A percentile compares a stretch with the other conserved stretches of the same genome.
These are phyloP conservation scores for Crocuta crocuta DNA, from an alignment of 2,113 vertebrate species.

Conservation along the genomic window DNA sequence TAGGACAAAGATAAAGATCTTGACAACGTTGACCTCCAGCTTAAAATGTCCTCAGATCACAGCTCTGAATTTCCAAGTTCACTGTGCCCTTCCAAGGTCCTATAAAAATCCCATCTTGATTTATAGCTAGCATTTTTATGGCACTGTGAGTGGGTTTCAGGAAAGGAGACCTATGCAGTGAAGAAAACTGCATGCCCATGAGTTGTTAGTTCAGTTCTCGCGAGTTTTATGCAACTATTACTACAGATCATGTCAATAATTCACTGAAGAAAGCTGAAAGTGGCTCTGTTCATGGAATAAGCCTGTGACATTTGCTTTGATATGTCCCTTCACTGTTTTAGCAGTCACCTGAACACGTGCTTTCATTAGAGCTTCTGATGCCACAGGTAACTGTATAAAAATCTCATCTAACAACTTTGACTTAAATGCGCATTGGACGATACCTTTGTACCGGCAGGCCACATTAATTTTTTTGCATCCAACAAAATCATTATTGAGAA, in stretches of 20 bases:
- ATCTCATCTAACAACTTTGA: slow-evolving; percentile 54
- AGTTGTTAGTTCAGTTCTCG: background rate
- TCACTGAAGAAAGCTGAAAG: background rate
- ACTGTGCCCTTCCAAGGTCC: background rate
- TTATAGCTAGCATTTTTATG: background rate
- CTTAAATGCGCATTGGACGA: slow-evolving; percentile 70
- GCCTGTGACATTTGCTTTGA: background rate
- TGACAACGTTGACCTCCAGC: background rate
- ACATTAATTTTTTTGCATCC: slow-evolving; percentile 78
- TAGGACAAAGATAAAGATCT: background rate
- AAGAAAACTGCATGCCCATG: background rate
- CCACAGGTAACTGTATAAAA: slow-evolving; percentile 67
- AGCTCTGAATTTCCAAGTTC: slow-evolving; percentile 41
- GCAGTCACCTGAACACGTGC: background rate
- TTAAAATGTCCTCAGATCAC: background rate
- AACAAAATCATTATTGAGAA: slow-evolving; percentile 84
- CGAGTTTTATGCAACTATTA: background rate
- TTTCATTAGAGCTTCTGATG: slow-evolving; percentile 53
- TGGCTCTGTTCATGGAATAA: background rate
- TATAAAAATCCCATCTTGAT: background rate
- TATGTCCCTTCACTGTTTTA: background rate
- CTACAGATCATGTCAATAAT: background rate
- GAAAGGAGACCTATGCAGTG: background rate
- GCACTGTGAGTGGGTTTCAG: background rate
- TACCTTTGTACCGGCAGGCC: slow-evolving; percentile 71